Conservation (phyloP, 2,797 vertebrate species). For the Bradypodion ventrale region DNA sequence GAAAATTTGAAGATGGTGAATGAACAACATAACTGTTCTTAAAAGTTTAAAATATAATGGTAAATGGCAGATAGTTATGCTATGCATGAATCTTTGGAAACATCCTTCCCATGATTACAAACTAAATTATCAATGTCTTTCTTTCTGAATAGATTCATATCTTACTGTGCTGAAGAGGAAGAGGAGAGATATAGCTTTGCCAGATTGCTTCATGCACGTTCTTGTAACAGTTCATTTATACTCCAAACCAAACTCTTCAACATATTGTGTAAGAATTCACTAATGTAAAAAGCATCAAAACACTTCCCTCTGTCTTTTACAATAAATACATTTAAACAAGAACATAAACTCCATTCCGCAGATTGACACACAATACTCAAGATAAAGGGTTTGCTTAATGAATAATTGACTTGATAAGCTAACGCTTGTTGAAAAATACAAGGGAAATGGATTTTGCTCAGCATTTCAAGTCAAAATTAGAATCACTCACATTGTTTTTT, state of each 20-base stretch:
- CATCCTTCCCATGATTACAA: constrained; percentile 59
- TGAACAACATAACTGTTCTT: constrained; percentile 71
- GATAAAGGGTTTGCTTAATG: constrained; percentile 52
- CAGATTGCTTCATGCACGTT: constrained; percentile 46
- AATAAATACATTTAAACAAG: constrained; percentile 28
- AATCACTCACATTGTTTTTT: not conserved
- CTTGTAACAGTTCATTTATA: constrained; percentile 32
- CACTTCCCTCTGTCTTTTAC: constrained; percentile 46
- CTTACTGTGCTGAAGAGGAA: constrained; percentile 50
- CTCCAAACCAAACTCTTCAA: constrained; percentile 44
- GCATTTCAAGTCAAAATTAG: constrained; percentile 49
- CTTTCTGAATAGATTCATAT: constrained; percentile 52
- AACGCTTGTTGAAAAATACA: not conserved
- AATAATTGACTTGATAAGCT: constrained; percentile 48
- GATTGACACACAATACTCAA: constrained; percentile 16
- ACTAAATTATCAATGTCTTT: constrained; percentile 69
- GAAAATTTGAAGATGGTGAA: constrained; percentile 74
- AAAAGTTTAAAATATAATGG: constrained; percentile 73
- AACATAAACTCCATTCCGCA: constrained; percentile 48
- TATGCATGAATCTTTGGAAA: constrained; percentile 58
- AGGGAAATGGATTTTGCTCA: constrained; percentile 32
- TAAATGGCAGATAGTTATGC: constrained; percentile 52
- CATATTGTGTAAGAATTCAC: constrained; percentile 25
- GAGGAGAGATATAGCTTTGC: constrained; percentile 49
- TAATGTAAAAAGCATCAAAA: constrained; percentile 38